Evolutionary conservation across 1,140 invertebrate genomes (phyloP).

Genomic region (Seison nebaliae): DNA sequence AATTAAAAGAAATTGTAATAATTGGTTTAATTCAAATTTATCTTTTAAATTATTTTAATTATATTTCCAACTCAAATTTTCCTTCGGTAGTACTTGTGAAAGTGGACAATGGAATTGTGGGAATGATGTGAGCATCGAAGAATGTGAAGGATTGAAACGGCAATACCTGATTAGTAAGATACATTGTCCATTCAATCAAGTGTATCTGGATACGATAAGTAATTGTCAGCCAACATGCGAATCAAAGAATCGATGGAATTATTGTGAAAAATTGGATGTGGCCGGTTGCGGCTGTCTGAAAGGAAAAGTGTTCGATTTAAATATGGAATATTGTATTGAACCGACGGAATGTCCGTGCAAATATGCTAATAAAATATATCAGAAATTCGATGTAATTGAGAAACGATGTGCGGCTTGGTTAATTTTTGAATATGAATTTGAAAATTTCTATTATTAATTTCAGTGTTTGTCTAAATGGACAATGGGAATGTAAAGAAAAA

Average conservation of each 20-base stretch:
- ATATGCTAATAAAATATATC: conserved; percentile 6
- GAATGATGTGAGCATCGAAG: conserved; percentile 8
- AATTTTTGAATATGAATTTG: not conserved
- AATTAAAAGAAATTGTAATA: conserved; percentile 4
- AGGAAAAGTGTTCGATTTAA: conserved; percentile 4
- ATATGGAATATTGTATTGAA: not conserved
- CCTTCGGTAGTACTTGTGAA: conserved; percentile 8
- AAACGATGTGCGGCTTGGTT: conserved; percentile 1
- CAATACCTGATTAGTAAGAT: no score
- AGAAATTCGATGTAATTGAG: conserved; percentile 1
- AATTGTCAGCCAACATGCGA: conserved; percentile 11
- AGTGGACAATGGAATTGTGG: conserved; percentile 14
- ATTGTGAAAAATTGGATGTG: conserved; percentile 3
- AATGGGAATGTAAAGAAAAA: conserved; percentile 4
- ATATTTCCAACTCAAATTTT: conserved; percentile 24
- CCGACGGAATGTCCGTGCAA: conserved; percentile 5
- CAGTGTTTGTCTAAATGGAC: conserved; percentile 3
- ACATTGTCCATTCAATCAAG: conserved; percentile 13
- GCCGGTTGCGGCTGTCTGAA: conserved; percentile 9
- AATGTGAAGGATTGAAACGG: no score
- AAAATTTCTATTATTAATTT: not conserved
- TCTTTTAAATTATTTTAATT: conserved; percentile 3
- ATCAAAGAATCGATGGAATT: conserved; percentile 3
- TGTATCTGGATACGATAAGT: conserved; percentile 11
- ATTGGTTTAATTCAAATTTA: conserved; percentile 1